Evolutionary conservation across 2,113 vertebrate species (phyloP).

Genomic region (Astatotilapia flaviijosephi): DNA sequence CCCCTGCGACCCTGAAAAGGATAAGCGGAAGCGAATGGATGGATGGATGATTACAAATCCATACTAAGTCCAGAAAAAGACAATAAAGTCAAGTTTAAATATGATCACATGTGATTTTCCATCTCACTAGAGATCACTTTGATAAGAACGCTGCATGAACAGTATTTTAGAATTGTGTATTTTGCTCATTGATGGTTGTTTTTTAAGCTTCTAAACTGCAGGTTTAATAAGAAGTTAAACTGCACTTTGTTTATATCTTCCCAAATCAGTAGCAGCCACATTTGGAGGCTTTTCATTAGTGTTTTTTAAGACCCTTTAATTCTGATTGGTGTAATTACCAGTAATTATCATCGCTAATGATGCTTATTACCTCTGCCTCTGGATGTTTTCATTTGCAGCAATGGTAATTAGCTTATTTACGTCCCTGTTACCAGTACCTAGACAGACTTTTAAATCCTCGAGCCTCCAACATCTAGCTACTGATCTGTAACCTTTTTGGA

Average conservation of each 20-base stretch:
- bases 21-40: rapidly evolving
- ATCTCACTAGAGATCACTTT: background rate
- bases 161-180: background rate
- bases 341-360: background rate
- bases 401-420: background rate
- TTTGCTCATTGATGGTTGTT: background rate
- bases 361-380: background rate
- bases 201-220: background rate
- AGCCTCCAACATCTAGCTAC: background rate
- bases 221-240: background rate
- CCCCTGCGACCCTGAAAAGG: background rate
- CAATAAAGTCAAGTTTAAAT: background rate
- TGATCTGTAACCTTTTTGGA: background rate
- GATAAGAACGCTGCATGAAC: background rate
- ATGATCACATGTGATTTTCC: background rate
- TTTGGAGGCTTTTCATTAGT: background rate
- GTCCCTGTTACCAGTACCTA: background rate
- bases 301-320: background rate
- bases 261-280: background rate
- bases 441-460: background rate
- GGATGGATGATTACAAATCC: background rate
- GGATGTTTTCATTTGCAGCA: background rate
- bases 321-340: background rate
- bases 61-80: background rate
- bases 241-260: background rate